Conservation (phyloP, 1,140 invertebrate genomes). For the Ladona fulva region DNA sequence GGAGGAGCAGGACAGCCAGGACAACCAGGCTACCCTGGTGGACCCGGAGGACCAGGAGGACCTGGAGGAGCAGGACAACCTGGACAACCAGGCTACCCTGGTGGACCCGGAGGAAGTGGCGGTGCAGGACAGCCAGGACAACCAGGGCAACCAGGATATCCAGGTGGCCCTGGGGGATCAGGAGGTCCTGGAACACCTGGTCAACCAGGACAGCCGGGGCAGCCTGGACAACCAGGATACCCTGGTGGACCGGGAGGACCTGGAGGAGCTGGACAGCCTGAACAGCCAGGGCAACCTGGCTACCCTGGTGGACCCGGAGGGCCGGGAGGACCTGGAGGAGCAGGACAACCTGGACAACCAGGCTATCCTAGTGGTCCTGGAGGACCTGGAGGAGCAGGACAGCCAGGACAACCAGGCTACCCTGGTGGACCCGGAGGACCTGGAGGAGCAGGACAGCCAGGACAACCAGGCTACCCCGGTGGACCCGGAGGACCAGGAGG, state of each 20-base stretch:
- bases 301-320: constrained; percentile 12
- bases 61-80: not conserved
- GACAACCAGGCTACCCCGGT: not conserved
- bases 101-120: constrained; percentile 25
- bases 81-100: constrained; percentile 12
- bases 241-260: not conserved
- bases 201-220: constrained; percentile 10
- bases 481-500: not conserved
- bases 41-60: not conserved
- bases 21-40: not conserved
- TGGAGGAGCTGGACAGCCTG: constrained; percentile 19
- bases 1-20: not conserved
- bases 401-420: not conserved
- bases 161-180: not conserved
- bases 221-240: constrained; percentile 20
- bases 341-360: constrained; percentile 4
- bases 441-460: constrained; percentile 25
- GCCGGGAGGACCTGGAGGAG: not conserved
- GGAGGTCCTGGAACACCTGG: constrained; percentile 12
- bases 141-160: constrained; percentile 13
- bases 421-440: constrained; percentile 23
- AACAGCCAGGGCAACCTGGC: constrained; percentile 20
- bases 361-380: constrained; percentile 3
- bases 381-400: not conserved
- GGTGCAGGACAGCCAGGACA: not conserved